Percentiles rank a stretch among this genome's conserved stretches.
Evolutionary conservation across 2,113 vertebrate species (phyloP).

Genomic region (Riparia riparia): DNA sequence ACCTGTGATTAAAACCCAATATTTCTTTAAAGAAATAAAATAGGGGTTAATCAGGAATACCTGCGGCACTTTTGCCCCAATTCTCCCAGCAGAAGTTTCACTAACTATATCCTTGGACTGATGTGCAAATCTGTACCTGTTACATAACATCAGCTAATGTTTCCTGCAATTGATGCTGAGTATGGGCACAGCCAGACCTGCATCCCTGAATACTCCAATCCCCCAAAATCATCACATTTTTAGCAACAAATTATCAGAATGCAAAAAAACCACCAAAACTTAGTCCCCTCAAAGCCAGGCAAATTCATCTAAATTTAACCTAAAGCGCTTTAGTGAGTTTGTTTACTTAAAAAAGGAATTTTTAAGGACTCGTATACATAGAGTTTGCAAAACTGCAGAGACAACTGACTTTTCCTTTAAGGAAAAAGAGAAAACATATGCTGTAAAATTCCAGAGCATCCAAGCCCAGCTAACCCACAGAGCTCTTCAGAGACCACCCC

Average conservation of each 20-base stretch:
- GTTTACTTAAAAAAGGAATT: neutral
- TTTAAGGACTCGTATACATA: neutral
- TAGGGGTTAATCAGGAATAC: rapidly evolving
- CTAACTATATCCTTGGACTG: neutral
- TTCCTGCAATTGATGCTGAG: neutral
- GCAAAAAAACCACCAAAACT: neutral
- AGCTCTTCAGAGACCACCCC: neutral
- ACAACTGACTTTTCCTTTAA: neutral
- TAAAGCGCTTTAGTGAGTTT: neutral
- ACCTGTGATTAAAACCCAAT: neutral
- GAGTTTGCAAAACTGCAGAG: neutral
- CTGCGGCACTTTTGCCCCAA: neutral
- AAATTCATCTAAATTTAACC: neutral
- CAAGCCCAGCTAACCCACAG: neutral
- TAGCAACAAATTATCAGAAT: neutral
- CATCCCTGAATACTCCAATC: neutral
- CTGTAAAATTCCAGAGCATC: neutral
- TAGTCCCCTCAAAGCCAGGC: neutral
- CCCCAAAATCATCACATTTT: neutral
- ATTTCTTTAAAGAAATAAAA: neutral
- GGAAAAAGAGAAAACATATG: neutral
- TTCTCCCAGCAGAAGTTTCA: neutral
- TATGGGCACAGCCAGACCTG: neutral
- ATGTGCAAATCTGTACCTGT: neutral
- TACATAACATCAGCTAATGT: neutral